phyloP scores from a whole-genome alignment of 1,140 invertebrate genomes.

The Lepidotrigona ventralis region DNA sequence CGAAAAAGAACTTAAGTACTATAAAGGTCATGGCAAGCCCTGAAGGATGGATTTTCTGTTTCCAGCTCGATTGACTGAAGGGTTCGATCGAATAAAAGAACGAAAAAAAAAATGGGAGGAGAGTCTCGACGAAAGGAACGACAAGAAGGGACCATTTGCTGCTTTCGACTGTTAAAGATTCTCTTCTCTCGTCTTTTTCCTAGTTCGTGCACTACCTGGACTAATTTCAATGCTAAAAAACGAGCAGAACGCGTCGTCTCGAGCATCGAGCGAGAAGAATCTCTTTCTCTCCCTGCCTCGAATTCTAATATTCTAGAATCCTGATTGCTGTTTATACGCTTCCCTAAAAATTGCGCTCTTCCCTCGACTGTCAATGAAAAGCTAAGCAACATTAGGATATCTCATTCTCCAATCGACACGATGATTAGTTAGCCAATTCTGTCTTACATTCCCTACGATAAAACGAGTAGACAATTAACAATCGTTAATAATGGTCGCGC shows the following conservation, averaged over 20 bases:
- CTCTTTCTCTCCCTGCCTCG: not conserved
- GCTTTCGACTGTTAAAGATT: not conserved
- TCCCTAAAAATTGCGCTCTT: not conserved
- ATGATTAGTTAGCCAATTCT: not conserved
- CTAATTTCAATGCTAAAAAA: not conserved
- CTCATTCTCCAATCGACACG: not conserved
- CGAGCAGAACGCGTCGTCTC: not conserved
- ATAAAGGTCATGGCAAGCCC: conserved; percentile 46
- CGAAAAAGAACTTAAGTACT: conserved; percentile 38
- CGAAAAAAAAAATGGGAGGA: not conserved
- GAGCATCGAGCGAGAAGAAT: not conserved
- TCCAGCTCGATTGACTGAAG: not conserved
- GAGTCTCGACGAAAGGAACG: conserved; percentile 4
- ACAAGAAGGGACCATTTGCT: not conserved
- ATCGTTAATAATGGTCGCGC: conserved; percentile 23
- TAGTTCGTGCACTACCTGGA: not conserved
- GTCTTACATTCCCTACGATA: not conserved
- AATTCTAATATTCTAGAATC: too few species aligned
- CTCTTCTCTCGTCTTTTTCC: not conserved
- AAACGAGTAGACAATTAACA: conserved; percentile 41
- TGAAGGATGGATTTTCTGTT: not conserved
- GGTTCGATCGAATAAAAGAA: not conserved
- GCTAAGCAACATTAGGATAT: not conserved
- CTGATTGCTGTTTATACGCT: not conserved
- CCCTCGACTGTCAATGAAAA: not conserved